Conservation (phyloP, 2,113 vertebrate genomes). For the Cephalopterus ornatus region DNA sequence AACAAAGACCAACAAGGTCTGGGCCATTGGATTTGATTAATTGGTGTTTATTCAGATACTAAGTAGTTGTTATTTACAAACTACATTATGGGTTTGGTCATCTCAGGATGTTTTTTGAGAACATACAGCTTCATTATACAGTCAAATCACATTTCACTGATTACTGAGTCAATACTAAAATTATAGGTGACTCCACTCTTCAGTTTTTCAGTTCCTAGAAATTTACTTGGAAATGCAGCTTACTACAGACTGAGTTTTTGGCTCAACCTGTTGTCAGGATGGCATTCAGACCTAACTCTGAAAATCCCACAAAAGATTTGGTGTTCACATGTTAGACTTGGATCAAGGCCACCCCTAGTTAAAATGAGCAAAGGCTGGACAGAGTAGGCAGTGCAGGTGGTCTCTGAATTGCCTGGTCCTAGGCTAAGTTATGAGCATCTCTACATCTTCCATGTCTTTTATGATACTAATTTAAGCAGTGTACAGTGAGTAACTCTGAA, state of each 20-base stretch:
- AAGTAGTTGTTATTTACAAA: neutral
- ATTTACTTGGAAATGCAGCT: neutral
- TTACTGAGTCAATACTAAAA: neutral
- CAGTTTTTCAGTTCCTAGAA: neutral
- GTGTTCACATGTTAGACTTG: neutral
- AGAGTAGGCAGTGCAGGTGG: neutral
- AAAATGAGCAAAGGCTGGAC: neutral
- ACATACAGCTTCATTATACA: neutral
- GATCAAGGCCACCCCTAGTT: neutral
- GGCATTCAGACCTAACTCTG: neutral
- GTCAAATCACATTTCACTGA: neutral
- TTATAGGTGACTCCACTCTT: neutral
- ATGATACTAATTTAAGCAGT: conserved; percentile 31
- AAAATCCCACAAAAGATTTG: neutral
- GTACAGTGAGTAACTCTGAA: neutral
- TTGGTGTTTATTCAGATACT: neutral
- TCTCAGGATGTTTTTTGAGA: neutral
- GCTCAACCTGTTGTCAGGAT: neutral
- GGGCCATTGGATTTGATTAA: neutral
- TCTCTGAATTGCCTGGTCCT: neutral
- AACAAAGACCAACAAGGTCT: neutral
- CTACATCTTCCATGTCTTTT: conserved; percentile 21
- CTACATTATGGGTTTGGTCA: neutral
- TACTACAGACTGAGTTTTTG: neutral
- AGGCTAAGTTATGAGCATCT: neutral